Evolutionary conservation across 2,113 vertebrate species (phyloP).

Genomic region (Urocitellus parryii): DNA sequence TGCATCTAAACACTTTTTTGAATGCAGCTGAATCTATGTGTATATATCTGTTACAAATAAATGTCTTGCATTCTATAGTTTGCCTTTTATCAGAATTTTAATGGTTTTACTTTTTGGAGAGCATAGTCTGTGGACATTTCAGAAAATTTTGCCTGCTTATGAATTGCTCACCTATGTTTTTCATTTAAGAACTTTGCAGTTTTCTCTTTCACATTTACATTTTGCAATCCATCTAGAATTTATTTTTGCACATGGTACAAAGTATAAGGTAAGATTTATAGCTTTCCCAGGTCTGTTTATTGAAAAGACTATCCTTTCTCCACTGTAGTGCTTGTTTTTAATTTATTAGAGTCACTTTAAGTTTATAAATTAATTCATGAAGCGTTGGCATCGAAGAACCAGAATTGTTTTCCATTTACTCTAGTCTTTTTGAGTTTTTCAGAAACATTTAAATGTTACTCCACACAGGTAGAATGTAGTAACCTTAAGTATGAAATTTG

Average conservation of each 20-base stretch:
- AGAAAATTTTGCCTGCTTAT: not conserved
- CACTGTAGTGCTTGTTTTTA: not conserved
- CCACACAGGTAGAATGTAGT: too few species aligned
- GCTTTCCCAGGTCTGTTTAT: not conserved
- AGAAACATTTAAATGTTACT: not conserved
- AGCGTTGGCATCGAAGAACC: not conserved
- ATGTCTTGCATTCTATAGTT: not conserved
- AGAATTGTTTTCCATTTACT: not conserved
- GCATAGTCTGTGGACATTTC: not conserved
- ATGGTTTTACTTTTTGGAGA: not conserved
- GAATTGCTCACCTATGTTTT: not conserved
- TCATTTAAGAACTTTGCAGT: not conserved
- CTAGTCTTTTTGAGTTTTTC: not conserved
- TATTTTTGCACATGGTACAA: not conserved
- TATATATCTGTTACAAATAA: not conserved
- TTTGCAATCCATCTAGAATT: not conserved
- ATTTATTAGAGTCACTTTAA: constrained; percentile 12
- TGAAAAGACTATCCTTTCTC: not conserved
- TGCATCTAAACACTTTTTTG: not conserved
- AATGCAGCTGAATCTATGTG: not conserved
- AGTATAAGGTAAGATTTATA: constrained; percentile 7
- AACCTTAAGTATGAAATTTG: not conserved
- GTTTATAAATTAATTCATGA: constrained; percentile 16
- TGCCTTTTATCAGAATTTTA: not conserved
- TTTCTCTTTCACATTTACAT: not conserved